phyloP scores from a whole-genome alignment of 53 echinoderm and acorn worm species.

The Pentamera pediparva region DNA sequence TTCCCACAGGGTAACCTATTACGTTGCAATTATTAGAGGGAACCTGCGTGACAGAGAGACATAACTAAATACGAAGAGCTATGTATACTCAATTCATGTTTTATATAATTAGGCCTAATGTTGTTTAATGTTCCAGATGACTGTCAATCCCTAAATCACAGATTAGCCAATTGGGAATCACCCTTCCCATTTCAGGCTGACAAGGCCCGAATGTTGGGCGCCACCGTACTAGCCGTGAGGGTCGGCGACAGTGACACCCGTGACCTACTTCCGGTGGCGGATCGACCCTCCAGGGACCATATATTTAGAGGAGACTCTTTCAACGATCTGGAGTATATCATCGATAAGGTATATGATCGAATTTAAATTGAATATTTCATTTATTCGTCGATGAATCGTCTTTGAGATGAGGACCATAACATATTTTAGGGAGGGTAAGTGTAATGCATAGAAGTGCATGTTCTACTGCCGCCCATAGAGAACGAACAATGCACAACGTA shows the following conservation, averaged over 20 bases:
- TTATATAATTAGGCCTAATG: too few relatives aligned
- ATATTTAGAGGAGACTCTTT: slow-evolving; percentile 89
- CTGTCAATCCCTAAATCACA: not conserved
- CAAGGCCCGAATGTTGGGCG: slow-evolving; percentile 63
- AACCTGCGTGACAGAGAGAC: too few relatives aligned
- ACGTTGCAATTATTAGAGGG: too few relatives aligned
- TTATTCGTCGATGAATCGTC: not conserved
- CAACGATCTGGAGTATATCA: slow-evolving; percentile 70
- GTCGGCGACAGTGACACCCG: slow-evolving; percentile 62
- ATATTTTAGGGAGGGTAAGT: not conserved
- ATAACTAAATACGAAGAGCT: too few relatives aligned
- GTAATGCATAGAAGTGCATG: not conserved
- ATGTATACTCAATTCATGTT: too few relatives aligned
- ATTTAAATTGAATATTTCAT: too few relatives aligned
- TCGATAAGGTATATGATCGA: slow-evolving; percentile 58
- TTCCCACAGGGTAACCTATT: too few relatives aligned
- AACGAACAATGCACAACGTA: too few relatives aligned
- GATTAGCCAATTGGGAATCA: not conserved
- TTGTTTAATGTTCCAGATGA: not conserved
- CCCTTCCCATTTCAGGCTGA: slow-evolving; percentile 56
- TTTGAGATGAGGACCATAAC: not conserved
- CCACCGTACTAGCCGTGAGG: slow-evolving; percentile 73
- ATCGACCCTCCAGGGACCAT: slow-evolving; percentile 68
- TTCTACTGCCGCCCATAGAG: too few relatives aligned
- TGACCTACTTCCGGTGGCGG: slow-evolving; percentile 71